Conservation (phyloP, 1,140 invertebrate species). For the Adelges cooleyi region DNA sequence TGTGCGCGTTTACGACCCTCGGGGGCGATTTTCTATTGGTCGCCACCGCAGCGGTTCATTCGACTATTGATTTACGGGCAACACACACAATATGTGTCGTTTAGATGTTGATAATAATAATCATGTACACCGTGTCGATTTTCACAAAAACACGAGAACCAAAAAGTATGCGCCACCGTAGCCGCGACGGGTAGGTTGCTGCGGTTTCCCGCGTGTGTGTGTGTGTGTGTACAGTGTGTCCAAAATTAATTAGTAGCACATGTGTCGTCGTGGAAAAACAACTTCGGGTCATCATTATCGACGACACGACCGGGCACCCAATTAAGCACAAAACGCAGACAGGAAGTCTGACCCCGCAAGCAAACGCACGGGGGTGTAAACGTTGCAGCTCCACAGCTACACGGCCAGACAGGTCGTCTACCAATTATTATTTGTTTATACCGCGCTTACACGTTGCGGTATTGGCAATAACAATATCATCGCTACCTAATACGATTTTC, state of each 20-base stretch:
- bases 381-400: too few relatives aligned
- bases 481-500: too few relatives aligned
- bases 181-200: not conserved
- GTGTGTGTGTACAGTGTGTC: too few relatives aligned
- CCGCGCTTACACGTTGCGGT: too few relatives aligned
- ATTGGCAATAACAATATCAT: too few relatives aligned
- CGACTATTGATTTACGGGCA: too few relatives aligned
- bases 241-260: conserved; percentile 26
- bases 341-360: conserved; percentile 21
- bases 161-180: not conserved
- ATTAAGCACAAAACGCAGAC: conserved; percentile 21
- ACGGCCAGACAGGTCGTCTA: conserved; percentile 10
- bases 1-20: too few relatives aligned
- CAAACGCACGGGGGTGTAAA: conserved; percentile 1
- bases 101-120: too few relatives aligned
- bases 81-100: too few relatives aligned
- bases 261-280: not conserved
- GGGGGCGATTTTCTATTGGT: too few relatives aligned
- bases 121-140: conserved; percentile 6
- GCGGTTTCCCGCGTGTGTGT: conserved; percentile 7
- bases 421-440: too few relatives aligned
- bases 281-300: not conserved
- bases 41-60: too few relatives aligned
- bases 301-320: not conserved
- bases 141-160: not conserved